These are phyloP conservation scores for Aselliscus stoliczkanus DNA, from an alignment of 2,797 vertebrate species.

Conservation along the genomic window DNA sequence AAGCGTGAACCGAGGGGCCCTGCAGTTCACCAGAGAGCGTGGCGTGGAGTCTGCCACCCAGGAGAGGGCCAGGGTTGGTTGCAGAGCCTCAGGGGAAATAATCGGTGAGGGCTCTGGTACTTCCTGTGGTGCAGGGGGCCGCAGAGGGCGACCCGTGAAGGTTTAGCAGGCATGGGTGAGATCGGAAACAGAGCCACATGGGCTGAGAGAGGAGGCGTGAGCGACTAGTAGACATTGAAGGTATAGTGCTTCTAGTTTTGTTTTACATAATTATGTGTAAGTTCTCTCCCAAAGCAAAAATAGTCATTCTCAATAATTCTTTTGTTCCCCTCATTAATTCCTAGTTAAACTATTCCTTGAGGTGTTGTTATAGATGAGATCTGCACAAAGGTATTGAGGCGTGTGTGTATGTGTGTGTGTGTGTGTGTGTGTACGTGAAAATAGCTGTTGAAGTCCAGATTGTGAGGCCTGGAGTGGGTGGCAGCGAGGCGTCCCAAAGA, in stretches of 20 bases:
- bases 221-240: not conserved
- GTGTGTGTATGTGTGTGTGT: not conserved
- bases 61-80: not conserved
- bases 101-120: not conserved
- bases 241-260: not conserved
- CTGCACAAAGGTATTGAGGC: not conserved
- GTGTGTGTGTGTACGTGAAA: too few species aligned
- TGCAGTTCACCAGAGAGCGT: too few species aligned
- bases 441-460: not conserved
- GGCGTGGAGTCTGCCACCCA: too few species aligned
- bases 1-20: not conserved
- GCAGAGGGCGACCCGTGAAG: not conserved
- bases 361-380: conserved; percentile 31
- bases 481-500: not conserved
- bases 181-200: not conserved
- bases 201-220: not conserved
- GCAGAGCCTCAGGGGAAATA: not conserved
- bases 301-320: conserved; percentile 64
- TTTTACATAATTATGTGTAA: conserved; percentile 24
- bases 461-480: not conserved
- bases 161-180: not conserved
- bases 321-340: conserved; percentile 66
- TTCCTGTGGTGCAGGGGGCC: too few species aligned
- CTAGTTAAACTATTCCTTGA: conserved; percentile 44
- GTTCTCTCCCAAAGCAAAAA: conserved; percentile 54